Base-by-base conservation (phyloP, 2,888 invertebrate genomes). In the Drosophila formosana region DNA sequence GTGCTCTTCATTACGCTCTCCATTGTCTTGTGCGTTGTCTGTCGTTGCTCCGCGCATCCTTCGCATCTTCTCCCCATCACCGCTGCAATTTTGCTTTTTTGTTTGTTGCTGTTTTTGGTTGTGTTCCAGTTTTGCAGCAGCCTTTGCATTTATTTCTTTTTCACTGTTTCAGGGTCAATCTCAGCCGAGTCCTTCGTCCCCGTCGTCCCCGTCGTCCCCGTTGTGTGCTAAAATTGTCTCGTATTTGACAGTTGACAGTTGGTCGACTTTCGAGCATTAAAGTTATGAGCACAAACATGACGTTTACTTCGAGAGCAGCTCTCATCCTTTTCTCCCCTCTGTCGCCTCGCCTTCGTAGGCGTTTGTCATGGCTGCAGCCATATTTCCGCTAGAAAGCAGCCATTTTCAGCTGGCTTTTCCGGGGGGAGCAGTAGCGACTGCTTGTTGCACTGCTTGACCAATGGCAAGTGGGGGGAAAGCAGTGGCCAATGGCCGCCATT, bases 221-320 rank as follows among this genome's bases (percentile, higher is more conserved):
- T 66, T 65, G 78, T 70, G 66, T 30, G 34, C 47, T 37, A 55
- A 69, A 81, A 82, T 72, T 73, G 75, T 80, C 82, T 88, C 60
- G 74, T 88, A 82, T 89, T 89, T 90, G 89, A 90, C 89, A 89
- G 86, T 89, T 88, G 88, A 86, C 90, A 89, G 88, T 90, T 84
- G 88, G 76, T 80, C 81, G 84, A 82, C 82, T 88, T 86, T 86
- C 82, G 71, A 86, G 79, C 66, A 70, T 66, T 77, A 77, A 89
- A 89, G 84, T 90, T 89, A 89, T 86, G 90, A 90, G 81, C 89
- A 76, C 88, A 90, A 89, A 90, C 89, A 89, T 75, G 75, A 72
- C 78, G 75, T 78, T 86, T 67, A 66, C 68, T 8, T 78, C 72
- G 63, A 77, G 73, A 51, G 57, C 43, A 47, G 37, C 62, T 76